These are phyloP conservation scores for Heliconius hortense DNA, from an alignment of 2,888 invertebrate species.

Conservation along the genomic window DNA sequence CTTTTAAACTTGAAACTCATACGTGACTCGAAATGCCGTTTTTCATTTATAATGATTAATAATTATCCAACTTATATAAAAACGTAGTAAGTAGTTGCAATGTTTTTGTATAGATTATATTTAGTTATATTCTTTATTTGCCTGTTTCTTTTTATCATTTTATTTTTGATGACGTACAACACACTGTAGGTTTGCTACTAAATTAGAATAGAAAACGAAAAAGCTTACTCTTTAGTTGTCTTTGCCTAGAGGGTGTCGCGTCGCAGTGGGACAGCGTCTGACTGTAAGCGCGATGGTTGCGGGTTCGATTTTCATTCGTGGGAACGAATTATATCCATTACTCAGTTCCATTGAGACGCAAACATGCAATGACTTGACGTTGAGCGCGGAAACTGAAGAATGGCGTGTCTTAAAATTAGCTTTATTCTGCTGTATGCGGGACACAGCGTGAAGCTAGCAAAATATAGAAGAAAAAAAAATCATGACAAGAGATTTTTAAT, in stretches of 20 bases:
- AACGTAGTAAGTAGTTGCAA: neutral
- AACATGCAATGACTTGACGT: neutral
- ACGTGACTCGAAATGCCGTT: neutral
- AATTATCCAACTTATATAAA: neutral
- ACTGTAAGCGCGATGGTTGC: neutral
- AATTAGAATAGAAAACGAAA: neutral
- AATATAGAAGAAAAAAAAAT: neutral
- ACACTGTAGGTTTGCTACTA: neutral
- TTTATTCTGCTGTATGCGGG: neutral
- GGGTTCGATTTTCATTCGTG: neutral
- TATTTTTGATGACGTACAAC: too few species aligned
- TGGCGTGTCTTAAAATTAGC: neutral
- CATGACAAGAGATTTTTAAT: neutral
- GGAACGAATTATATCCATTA: too few species aligned
- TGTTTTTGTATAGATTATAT: too few species aligned
- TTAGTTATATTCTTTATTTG: too few species aligned
- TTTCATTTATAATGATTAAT: neutral
- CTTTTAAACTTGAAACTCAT: neutral
- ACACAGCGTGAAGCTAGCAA: neutral
- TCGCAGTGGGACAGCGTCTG: neutral
- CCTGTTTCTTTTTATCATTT: too few species aligned
- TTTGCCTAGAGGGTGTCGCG: too few species aligned
- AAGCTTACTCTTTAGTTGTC: too few species aligned
- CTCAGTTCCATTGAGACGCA: neutral
- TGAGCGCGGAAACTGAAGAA: neutral